Base-by-base conservation (phyloP, 1,140 invertebrate genomes). In the Acyrthosiphon pisum region DNA sequence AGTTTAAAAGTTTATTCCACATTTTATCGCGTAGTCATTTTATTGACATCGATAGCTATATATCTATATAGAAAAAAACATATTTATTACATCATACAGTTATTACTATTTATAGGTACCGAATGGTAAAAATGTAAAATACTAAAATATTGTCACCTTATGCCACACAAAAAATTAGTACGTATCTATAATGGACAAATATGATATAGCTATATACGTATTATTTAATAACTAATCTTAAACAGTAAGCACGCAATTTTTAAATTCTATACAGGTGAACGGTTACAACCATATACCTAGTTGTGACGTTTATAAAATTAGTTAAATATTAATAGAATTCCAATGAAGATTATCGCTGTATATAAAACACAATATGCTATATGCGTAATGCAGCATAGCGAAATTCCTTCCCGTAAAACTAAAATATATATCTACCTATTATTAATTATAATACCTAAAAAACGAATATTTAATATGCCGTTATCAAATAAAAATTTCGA, bases 1-100 rank as follows among this genome's bases (percentile, higher is more conserved):
- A 76, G 60, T 76, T 76, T 76, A 76, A 76, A 76, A 76, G 60
- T 76, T 76, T 76, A 76, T 76, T 76, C 60, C 60, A 76, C 60
- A 76, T 76, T 76, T 76, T 76, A 76, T 76, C n/a, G 14, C 60
- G n/a, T 76, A 76, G 60, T 76, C 60, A 18, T 53, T 50, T 50
- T 60, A n/a, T 76, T 35, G 60, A 76, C 14, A n/a, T 76, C n/a
- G 60, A 76, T 76, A 76, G n/a, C 30, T 76, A 68, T 30, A 26
- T 11, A 30, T 68, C 8, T 14, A 30, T 68, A 68, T 18, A n/a
- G 11, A n/a, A 56, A n/a, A 76, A 76, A 76, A n/a, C 20, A 76
- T n/a, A 35, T n/a, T n/a, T 76, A 76, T 76, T 76, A 76, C 30
- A 76, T 76, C 14, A 76, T 18, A n/a, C 0, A n/a, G 14, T 76